Base-by-base conservation (phyloP, 2,888 invertebrate species). In the Acrocyrtus sp. region DNA sequence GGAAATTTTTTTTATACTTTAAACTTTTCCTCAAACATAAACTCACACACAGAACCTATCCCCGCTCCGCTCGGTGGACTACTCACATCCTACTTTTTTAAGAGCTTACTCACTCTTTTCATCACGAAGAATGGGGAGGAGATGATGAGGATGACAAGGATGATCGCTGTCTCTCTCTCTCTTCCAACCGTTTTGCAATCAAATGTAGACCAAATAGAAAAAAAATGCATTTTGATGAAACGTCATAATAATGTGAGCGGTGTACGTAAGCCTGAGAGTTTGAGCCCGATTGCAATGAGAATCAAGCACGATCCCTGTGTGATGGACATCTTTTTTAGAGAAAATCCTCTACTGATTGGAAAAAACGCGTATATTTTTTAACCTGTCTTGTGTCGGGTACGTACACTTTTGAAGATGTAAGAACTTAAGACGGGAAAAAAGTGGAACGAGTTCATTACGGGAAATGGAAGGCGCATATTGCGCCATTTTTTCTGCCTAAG, bases 1-100 rank as follows among this genome's bases (percentile, higher is more conserved):
- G 57, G 66, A 65, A 61, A 50, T 66, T 58, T 45, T 60, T 48
- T 65, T 8, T 66, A 51, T 63, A 34, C 65, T 69, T 67, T 63
- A 57, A 69, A 63, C 74, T 74, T 63, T 34, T 68, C 53, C 43
- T 66, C 56, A 48, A 54, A 41, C 51, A 63, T 51, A 43, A 34
- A 34, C 34, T 34, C 34, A 8, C 34, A 34, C 12, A 5, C 34
- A 34, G n/a, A n/a, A 8, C 12, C 34, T 34, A 34, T 34, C 34
- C n/a, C n/a, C 34, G 34, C 34, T 34, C 34, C 12, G 34, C 34
- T 34, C 12, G 34, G n/a, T n/a, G n/a, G n/a, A n/a, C 34, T 34
- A 5, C 12, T 34, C 34, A 34, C 12, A 34, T 12, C 34, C 6
- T n/a, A n/a, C n/a, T n/a, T n/a, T n/a, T n/a, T n/a, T 8, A 12